Base-by-base conservation (phyloP, 2,888 invertebrate species). In the Orchestes rusci region DNA sequence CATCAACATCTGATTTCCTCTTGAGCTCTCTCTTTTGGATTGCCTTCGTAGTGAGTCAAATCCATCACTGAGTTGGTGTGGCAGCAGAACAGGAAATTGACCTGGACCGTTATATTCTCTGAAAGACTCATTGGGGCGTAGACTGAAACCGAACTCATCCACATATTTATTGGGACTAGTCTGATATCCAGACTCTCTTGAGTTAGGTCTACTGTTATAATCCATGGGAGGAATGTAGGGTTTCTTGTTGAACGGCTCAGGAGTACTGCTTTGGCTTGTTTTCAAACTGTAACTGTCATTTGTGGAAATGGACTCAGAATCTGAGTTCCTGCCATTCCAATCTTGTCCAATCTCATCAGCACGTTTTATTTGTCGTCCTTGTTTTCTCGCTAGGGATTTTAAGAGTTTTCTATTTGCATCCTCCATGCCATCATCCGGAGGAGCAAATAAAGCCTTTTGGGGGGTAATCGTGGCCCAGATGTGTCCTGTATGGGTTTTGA, bases 401-500 rank as follows among this genome's bases (percentile, higher is more conserved):
- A 54, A 17, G 16, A 60, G 16, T 33, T 58, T 48, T 36, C 53
- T 53, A 5, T 55, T 56, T 1, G 52, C 30, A 4, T 54, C 52
- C 3, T 12, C 50, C 4, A 51, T 48, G 3, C 44, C 27, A 8
- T 51, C 20, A 36, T 52, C 47, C 0, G 60, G 61, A 2, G 60
- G 60, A 1, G 60, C 57, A 27, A 59, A 59, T 2, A 56, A 45
- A 3, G 53, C 50, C 4, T 48, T 36, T 16, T 53, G 50, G 4
- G 57, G 56, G 10, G 55, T 55, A 12, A 57, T 48, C 1, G 57
- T 58, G 13, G 52, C 53, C 45, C 36, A 48, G 30, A 45, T 54
- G 42, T 65, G 66, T 0, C 66, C 67, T 1, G 61, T 56, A 36
- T 63, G 64, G 0, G 65, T 68, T 47, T 59, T 52, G 4, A 68